Evolutionary conservation across 1,140 invertebrate species (phyloP).

Genomic region (Cryptotermes secundus): DNA sequence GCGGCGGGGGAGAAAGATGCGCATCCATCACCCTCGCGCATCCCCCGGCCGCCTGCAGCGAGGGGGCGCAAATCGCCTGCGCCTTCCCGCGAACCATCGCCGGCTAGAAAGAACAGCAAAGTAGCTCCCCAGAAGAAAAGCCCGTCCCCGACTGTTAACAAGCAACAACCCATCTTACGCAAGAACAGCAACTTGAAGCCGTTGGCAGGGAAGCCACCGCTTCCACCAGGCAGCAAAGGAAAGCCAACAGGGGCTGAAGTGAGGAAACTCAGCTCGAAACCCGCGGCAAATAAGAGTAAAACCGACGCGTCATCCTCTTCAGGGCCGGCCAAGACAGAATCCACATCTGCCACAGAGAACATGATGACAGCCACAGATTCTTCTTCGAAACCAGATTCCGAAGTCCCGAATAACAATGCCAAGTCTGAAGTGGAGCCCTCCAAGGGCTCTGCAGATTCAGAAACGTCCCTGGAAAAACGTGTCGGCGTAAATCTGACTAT

Average conservation of each 20-base stretch:
- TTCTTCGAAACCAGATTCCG: background rate
- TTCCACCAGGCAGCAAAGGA: background rate
- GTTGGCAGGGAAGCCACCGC: background rate
- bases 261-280: background rate
- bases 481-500: background rate
- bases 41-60: constrained; percentile 44
- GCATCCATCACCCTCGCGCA: constrained; percentile 51
- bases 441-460: background rate
- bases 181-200: constrained; percentile 8
- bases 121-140: background rate
- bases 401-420: background rate
- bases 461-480: background rate
- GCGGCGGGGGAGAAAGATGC: constrained; percentile 26
- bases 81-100: constrained; percentile 45
- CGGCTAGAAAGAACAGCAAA: background rate
- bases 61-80: background rate
- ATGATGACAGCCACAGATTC: too few relatives aligned
- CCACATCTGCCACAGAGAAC: too few relatives aligned
- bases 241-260: too few relatives aligned
- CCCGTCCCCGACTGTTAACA: background rate
- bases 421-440: background rate
- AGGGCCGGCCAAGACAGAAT: too few relatives aligned
- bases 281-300: background rate
- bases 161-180: background rate
- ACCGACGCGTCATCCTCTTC: too few relatives aligned